Conservation (phyloP, 2,888 invertebrate species). For the Spodoptera exigua region DNA sequence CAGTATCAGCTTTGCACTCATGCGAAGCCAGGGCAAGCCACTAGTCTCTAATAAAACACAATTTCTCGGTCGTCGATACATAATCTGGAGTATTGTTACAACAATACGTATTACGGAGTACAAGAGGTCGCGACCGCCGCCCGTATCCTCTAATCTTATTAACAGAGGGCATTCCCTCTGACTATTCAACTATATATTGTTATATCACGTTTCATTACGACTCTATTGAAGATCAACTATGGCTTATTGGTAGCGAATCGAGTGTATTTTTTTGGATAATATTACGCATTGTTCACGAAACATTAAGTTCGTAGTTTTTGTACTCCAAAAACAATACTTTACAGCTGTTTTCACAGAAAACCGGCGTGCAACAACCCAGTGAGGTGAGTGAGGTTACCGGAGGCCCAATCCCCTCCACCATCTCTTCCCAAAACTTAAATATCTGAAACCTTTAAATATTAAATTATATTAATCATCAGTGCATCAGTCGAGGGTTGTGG, state of each 20-base stretch:
- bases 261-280: not conserved
- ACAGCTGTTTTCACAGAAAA: too few species aligned
- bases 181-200: constrained; percentile 57
- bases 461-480: too few species aligned
- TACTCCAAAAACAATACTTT: too few species aligned
- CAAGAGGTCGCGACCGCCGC: constrained; percentile 67
- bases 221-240: constrained; percentile 35
- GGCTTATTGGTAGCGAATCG: constrained; percentile 11
- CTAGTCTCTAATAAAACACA: not conserved
- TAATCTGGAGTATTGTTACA: constrained; percentile 42
- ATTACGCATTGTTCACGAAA: not conserved
- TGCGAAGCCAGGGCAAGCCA: too few species aligned
- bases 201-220: constrained; percentile 52
- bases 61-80: constrained; percentile 23
- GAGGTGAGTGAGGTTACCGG: too few species aligned
- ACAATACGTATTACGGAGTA: constrained; percentile 11
- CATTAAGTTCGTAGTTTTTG: not conserved
- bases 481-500: too few species aligned
- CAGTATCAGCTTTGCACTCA: too few species aligned
- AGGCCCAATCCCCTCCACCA: too few species aligned
- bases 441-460: too few species aligned
- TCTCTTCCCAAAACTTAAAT: too few species aligned
- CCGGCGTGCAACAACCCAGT: too few species aligned
- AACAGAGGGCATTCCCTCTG: constrained; percentile 62
- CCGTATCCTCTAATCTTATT: constrained; percentile 72